Evolutionary conservation across 1,140 invertebrate genomes (phyloP).

Genomic region (Neotoxoptera formosana): DNA sequence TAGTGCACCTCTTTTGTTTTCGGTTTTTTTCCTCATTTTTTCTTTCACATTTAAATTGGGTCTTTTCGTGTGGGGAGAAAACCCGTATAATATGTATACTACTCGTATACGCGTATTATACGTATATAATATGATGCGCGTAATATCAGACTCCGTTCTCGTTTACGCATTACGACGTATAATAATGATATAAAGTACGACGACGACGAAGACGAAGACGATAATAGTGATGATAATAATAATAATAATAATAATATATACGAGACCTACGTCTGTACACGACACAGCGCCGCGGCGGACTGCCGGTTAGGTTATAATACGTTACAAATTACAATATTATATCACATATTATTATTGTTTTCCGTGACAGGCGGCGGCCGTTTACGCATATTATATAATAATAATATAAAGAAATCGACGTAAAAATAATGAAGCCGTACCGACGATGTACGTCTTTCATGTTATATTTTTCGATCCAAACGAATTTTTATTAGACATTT

Average conservation of each 20-base stretch:
- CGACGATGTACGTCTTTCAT: not conserved
- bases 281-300: not conserved
- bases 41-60: constrained; percentile 12
- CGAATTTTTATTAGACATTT: not conserved
- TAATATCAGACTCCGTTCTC: not conserved
- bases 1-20: constrained; percentile 21
- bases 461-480: not conserved
- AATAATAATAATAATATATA: not conserved
- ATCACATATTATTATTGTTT: constrained; percentile 12
- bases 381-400: not conserved
- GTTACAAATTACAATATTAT: too few species aligned
- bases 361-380: not conserved
- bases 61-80: not conserved
- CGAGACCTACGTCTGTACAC: not conserved
- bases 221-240: not conserved
- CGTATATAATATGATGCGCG: not conserved
- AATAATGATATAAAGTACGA: not conserved
- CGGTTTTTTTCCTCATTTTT: not conserved
- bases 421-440: not conserved
- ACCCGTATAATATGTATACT: not conserved
- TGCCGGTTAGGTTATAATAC: too few species aligned
- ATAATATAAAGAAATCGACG: not conserved
- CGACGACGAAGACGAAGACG: not conserved
- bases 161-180: not conserved
- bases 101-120: not conserved